Evolutionary conservation across 30 jellyfish, hydroid and myxozoan genomes (phyloP).

Genomic region (Chrysaora quinquecirrha): DNA sequence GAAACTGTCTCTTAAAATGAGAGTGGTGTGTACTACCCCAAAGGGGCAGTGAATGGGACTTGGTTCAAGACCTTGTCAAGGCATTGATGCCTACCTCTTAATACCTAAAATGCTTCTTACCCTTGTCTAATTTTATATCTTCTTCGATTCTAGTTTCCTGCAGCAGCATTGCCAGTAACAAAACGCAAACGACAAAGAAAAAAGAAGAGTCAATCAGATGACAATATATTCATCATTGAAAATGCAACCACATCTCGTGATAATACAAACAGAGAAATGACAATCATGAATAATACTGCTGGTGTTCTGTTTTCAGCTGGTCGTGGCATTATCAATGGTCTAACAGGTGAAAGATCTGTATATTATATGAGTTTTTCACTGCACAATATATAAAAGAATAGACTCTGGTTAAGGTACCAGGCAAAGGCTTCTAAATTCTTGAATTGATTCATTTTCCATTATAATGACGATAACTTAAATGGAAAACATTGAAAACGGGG

Average conservation of each 20-base stretch:
- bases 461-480: neutral
- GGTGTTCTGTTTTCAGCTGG: conserved; percentile 96
- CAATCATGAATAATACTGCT: conserved; percentile 72
- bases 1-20: no score
- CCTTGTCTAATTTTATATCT: neutral
- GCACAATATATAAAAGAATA: neutral
- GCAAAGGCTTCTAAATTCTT: neutral
- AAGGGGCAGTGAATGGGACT: no score
- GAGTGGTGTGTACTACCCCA: no score
- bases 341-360: conserved; percentile 66
- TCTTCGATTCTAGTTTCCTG: neutral
- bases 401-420: neutral
- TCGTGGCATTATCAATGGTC: conserved; percentile 78
- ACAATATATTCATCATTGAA: neutral
- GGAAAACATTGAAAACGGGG: neutral
- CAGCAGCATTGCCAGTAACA: conserved; percentile 1
- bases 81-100: no score
- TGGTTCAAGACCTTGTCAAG: no score
- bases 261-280: conserved; percentile 6
- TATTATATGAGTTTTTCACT: neutral
- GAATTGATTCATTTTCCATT: no score
- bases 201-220: conserved; percentile 31
- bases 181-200: conserved; percentile 46
- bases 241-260: conserved; percentile 3
- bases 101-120: no score